A percentile compares a stretch with the other conserved stretches of the same genome.
phyloP scores from a whole-genome alignment of 1,140 invertebrate species.

The Grapholita molesta region DNA sequence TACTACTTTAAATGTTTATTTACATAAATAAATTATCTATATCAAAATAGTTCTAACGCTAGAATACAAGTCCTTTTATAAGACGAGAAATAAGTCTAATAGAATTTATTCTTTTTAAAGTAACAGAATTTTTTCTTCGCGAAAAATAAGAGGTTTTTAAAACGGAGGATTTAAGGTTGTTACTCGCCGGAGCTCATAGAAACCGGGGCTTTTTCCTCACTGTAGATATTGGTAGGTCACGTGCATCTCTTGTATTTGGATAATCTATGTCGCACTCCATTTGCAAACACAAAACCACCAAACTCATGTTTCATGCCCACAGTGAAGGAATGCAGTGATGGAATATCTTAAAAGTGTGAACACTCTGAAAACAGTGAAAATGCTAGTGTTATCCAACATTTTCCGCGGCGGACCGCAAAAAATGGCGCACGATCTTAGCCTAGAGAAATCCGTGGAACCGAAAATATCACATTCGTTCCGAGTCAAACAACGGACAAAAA shows the following conservation, averaged over 20 bases:
- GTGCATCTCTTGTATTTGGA: neutral
- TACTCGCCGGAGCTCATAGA: too few relatives aligned
- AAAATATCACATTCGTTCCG: conserved; percentile 55
- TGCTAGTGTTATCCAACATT: conserved; percentile 72
- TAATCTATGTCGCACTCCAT: neutral
- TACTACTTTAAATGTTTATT: too few relatives aligned
- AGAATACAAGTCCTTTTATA: too few relatives aligned
- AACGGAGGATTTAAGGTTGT: too few relatives aligned
- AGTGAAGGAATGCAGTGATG: conserved; percentile 72
- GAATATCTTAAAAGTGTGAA: conserved; percentile 62
- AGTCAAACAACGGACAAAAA: conserved; percentile 59
- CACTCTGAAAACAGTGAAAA: conserved; percentile 70
- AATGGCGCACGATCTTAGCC: conserved; percentile 35
- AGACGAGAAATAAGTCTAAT: too few relatives aligned
- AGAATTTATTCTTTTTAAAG: too few relatives aligned
- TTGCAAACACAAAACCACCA: conserved; percentile 56
- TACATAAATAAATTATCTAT: too few relatives aligned
- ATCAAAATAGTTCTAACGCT: too few relatives aligned
- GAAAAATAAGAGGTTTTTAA: too few relatives aligned
- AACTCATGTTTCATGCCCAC: conserved; percentile 31
- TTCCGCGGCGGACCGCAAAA: conserved; percentile 58
- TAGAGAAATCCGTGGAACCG: conserved; percentile 39
- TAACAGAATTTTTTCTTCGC: too few relatives aligned
- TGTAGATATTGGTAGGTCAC: neutral
- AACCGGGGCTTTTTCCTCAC: too few relatives aligned